These are phyloP conservation scores for Microctenopoma steveboyesi DNA, from an alignment of 2,797 vertebrate genomes.

Conservation along the genomic window DNA sequence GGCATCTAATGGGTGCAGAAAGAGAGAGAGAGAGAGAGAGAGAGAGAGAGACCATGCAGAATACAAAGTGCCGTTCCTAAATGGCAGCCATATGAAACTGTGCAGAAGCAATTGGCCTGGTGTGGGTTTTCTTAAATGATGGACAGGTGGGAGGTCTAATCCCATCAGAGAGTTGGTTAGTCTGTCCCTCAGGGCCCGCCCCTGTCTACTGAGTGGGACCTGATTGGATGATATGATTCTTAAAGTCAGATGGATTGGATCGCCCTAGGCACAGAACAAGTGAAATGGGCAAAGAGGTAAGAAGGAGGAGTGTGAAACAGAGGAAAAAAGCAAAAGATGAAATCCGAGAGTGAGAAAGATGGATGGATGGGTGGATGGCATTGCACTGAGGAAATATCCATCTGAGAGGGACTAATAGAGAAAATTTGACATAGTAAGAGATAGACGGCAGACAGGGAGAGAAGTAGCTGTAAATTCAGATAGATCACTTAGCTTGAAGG, in stretches of 20 bases:
- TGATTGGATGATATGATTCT: conserved; percentile 79
- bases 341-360: conserved; percentile 61
- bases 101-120: conserved; percentile 61
- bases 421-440: conserved; percentile 54
- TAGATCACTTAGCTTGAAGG: conserved; percentile 69
- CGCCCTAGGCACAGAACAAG: conserved; percentile 62
- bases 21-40: background rate
- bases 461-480: conserved; percentile 70
- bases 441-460: conserved; percentile 47
- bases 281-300: conserved; percentile 38
- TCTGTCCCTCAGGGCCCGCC: conserved; percentile 73
- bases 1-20: conserved; percentile 33
- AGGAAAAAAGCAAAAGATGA: conserved; percentile 53
- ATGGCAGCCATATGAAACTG: conserved; percentile 65
- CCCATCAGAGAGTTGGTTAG: conserved; percentile 72
- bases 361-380: conserved; percentile 35
- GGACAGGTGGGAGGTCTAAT: conserved; percentile 81
- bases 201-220: conserved; percentile 69
- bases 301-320: conserved; percentile 45
- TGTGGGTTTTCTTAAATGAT: conserved; percentile 70
- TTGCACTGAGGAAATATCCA: conserved; percentile 59
- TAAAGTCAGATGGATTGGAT: conserved; percentile 78
- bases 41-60: conserved; percentile 2
- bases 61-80: conserved; percentile 41
- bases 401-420: conserved; percentile 63